Percentiles rank a stretch among this genome's conserved stretches.
Evolutionary conservation across 2,888 invertebrate genomes (phyloP).

Genomic region (Lymantria dispar): DNA sequence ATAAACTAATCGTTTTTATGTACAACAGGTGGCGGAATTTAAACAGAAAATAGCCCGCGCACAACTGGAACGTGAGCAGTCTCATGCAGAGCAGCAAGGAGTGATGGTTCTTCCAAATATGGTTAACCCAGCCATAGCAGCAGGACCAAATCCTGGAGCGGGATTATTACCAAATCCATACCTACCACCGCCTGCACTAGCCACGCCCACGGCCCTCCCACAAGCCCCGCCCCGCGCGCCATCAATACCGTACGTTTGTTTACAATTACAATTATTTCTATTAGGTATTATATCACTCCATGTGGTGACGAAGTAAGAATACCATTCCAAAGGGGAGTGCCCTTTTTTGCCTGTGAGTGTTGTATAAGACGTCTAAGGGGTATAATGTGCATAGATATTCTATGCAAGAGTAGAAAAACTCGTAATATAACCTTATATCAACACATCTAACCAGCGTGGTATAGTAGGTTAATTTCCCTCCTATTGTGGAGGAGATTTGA

Average conservation of each 20-base stretch:
- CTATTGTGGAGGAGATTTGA: too few relatives aligned
- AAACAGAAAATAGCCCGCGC: slow-evolving; percentile 74
- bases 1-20: not conserved
- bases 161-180: slow-evolving; percentile 22
- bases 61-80: slow-evolving; percentile 55
- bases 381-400: too few relatives aligned
- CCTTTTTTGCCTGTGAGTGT: too few relatives aligned
- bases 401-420: too few relatives aligned
- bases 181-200: slow-evolving; percentile 11
- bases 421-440: too few relatives aligned
- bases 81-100: slow-evolving; percentile 18
- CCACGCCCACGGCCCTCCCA: not conserved
- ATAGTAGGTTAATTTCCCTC: too few relatives aligned
- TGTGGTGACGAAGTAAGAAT: too few relatives aligned
- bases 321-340: too few relatives aligned
- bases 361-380: too few relatives aligned
- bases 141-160: slow-evolving; percentile 18
- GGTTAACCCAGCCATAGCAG: not conserved
- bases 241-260: slow-evolving; percentile 1
- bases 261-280: not conserved
- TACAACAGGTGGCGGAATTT: slow-evolving; percentile 66
- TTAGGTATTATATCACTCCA: not conserved
- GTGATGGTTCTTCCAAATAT: slow-evolving; percentile 16
- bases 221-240: not conserved
- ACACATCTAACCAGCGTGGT: too few relatives aligned